phyloP scores from a whole-genome alignment of 2,888 invertebrate genomes.

The Pharmacophagus antenor region DNA sequence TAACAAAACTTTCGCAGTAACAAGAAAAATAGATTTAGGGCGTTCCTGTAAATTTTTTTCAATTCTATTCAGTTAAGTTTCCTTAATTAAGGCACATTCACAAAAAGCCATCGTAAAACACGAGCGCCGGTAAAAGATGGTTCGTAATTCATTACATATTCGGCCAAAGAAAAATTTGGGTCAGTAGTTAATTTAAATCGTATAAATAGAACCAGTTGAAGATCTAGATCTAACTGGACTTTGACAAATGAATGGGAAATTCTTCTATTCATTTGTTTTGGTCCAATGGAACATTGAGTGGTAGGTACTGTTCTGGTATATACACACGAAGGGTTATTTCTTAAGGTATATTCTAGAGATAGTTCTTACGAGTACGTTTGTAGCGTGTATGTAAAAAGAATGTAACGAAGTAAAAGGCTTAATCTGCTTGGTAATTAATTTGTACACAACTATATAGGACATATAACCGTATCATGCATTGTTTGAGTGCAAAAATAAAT shows the following conservation, averaged over 20 bases:
- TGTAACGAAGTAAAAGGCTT: no score
- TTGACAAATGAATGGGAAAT: conserved; percentile 31
- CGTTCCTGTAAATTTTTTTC: not conserved
- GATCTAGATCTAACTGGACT: conserved; percentile 28
- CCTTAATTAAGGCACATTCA: conserved; percentile 5
- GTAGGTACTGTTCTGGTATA: not conserved
- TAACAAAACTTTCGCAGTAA: not conserved
- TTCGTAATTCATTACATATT: conserved; percentile 14
- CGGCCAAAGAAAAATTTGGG: conserved; percentile 20
- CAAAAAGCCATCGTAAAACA: conserved; percentile 6
- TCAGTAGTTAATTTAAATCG: conserved; percentile 26
- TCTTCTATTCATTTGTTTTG: conserved; percentile 21
- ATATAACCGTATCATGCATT: no score
- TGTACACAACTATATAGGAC: no score
- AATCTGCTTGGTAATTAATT: no score
- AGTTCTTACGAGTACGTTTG: no score
- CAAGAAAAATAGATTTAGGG: not conserved
- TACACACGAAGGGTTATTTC: no score
- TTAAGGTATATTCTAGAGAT: no score
- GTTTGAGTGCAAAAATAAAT: no score
- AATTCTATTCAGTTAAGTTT: not conserved
- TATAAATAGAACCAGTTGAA: conserved; percentile 17
- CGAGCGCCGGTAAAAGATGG: conserved; percentile 9
- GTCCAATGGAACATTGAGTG: conserved; percentile 16
- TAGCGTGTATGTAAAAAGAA: no score